These are phyloP conservation scores for Selene dorsalis DNA, from an alignment of 2,797 vertebrate genomes.

Conservation along the genomic window DNA sequence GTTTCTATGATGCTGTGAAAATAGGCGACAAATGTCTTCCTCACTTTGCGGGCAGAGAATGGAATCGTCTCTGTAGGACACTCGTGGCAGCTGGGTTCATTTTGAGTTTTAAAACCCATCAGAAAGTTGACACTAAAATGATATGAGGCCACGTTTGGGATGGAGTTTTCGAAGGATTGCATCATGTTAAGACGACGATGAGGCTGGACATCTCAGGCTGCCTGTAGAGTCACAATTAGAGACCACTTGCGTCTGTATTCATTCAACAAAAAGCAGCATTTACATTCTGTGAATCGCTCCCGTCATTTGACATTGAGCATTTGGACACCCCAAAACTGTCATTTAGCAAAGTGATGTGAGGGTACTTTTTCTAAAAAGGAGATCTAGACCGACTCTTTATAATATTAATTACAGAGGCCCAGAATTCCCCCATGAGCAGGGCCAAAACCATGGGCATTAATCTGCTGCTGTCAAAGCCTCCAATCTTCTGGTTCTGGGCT, in stretches of 20 bases:
- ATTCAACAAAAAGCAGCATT: not conserved
- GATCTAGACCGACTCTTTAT: not conserved
- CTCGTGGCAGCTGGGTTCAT: constrained; percentile 19
- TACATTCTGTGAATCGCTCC: not conserved
- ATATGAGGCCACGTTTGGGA: not conserved
- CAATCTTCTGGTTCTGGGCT: too few relatives aligned
- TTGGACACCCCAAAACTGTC: not conserved
- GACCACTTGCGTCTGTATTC: not conserved
- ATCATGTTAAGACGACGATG: not conserved
- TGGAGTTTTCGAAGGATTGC: constrained; percentile 8
- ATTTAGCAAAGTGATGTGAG: not conserved
- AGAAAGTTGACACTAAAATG: constrained; percentile 10
- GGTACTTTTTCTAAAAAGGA: not conserved
- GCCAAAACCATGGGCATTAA: not conserved
- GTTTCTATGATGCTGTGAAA: constrained; percentile 50
- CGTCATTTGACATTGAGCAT: not conserved
- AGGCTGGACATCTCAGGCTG: not conserved
- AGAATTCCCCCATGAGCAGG: not conserved
- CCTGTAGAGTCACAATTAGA: not conserved
- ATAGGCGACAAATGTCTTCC: constrained; percentile 46
- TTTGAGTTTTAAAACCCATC: constrained; percentile 24
- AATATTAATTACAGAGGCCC: not conserved
- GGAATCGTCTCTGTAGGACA: constrained; percentile 28
- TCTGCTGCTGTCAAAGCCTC: not conserved
- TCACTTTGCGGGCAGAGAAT: constrained; percentile 29